Base-by-base conservation (phyloP, 2,888 invertebrate species). In the Campoplex nolae region DNA sequence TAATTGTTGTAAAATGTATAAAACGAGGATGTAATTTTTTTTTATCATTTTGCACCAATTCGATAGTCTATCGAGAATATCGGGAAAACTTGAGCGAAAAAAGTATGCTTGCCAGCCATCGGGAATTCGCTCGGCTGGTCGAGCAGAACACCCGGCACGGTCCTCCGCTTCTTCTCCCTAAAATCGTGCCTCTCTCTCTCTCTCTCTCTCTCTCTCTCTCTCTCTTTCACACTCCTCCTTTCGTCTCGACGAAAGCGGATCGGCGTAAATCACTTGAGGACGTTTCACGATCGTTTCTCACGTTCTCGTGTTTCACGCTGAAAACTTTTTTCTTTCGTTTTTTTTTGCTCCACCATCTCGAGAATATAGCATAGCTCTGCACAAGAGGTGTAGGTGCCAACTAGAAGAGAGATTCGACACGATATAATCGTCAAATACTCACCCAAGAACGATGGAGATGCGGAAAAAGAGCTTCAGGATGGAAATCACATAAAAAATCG, bases 191-290 rank as follows among this genome's bases (percentile, higher is more conserved):
- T 28, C n/a, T 9, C 32, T 28, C 54, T 56, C 56, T 23, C 74
- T 28, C n/a, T 8, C 42, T 42, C 54, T 78, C 54, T 78, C 54
- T 77, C 23, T 65, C 32, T 45, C 9, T 65, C 78, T 54, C 76
- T 51, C 38, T 78, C 68, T 45, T 38, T 28, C 48, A 32, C 67
- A 54, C 54, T 56, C 74, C 48, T 35, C 77, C 45, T 32, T 45
- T 56, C 75, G 65, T 67, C 68, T 45, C 87, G 82, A 71, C 78
- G 82, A 83, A 87, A 87, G 84, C 87, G 87, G 87, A 87, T 87
- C 87, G 87, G 84, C 87, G 84, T 87, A 87, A 87, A 87, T 87
- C 87, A 87, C 87, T 84, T 83, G 87, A 87, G 87, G 84, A 87
- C 87, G 78, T 87, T 83, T 74, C 78, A 76, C 84, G 84, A 87